Evolutionary conservation across 1,140 invertebrate genomes (phyloP), one percentile per base, ranked within the genome.

Genomic region (Antheraea mylitta): DNA sequence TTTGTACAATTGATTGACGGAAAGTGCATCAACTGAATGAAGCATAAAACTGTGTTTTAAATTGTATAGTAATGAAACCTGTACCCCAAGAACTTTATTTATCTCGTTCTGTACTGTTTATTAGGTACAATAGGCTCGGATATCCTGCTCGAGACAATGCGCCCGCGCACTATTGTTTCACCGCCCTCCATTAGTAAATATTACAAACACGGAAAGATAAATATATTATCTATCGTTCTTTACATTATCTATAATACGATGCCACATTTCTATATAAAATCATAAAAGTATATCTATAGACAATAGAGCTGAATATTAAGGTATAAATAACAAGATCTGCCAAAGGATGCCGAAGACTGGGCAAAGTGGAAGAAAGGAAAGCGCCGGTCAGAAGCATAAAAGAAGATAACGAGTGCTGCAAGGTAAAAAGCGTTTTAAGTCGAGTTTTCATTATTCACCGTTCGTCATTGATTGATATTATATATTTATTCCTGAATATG

Each of bases 71-170:
- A 68, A 74, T 72, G 67, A 59, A 37, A 70, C 53, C 69, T 72
- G 72, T 73, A 66, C 73, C 74, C 76, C 72, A 72, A 74, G 72
- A 77, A 74, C 72, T 67, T 73, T 70, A 68, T 68, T 84, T 78
- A 86, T 86, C 78, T 86, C 86, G 89, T 91, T 91, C 87, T 89
- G 87, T 86, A 75, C 87, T 89, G 89, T 89, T 91, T 91, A 77
- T 71, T 63, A 67, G 78, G 66, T 73, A 91, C 89, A 91, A 89
- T 91, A 69, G 77, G 78, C 74, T 86, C 85, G 89, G 83, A 91
- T 84, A 89, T 91, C 89, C 89, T 89, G 86, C 81, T 66, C 74
- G 70, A 87, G 79, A 91, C 89, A 91, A 91, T 91, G 80, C 83
- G 76, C 75, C 76, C 77, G 80, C 79, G 79, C 76, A 73, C 82